These are phyloP conservation scores for Electrophaes corylata DNA, from an alignment of 2,888 invertebrate species.

Conservation along the genomic window DNA sequence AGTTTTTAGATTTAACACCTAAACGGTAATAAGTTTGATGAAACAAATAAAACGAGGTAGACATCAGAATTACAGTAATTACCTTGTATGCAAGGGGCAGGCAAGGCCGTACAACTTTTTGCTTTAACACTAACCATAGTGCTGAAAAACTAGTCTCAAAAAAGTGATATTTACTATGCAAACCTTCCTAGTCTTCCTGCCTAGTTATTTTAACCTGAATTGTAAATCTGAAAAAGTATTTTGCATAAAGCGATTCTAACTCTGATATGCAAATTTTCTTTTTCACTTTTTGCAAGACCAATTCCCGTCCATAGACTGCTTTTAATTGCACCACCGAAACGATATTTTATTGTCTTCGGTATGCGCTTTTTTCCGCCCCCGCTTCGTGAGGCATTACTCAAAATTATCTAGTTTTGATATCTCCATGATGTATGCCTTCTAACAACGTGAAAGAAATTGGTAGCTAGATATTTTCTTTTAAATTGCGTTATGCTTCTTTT, in stretches of 20 bases:
- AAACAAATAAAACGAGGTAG: constrained; percentile 22
- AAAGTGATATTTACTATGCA: constrained; percentile 16
- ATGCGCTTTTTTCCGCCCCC: constrained; percentile 65
- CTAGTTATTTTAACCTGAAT: constrained; percentile 21
- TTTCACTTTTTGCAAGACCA: constrained; percentile 32
- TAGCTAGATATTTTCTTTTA: constrained; percentile 43
- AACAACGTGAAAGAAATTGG: constrained; percentile 66
- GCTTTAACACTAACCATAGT: constrained; percentile 18
- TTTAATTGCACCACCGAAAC: constrained; percentile 78
- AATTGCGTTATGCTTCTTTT: constrained; percentile 39
- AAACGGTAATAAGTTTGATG: constrained; percentile 17
- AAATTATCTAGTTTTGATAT: constrained; percentile 81
- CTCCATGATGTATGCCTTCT: constrained; percentile 71
- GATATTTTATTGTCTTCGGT: constrained; percentile 73
- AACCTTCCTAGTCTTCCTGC: constrained; percentile 2
- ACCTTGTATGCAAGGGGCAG: constrained; percentile 67
- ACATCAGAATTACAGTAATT: constrained; percentile 71
- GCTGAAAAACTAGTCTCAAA: constrained; percentile 19
- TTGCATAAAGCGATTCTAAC: constrained; percentile 29
- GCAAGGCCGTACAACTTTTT: constrained; percentile 44
- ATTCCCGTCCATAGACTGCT: constrained; percentile 50
- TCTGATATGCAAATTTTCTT: constrained; percentile 30
- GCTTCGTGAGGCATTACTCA: constrained; percentile 71
- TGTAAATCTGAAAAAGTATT: constrained; percentile 15
- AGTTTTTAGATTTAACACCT: constrained; percentile 9